Conservation (phyloP, 64 coral and sea anemone genomes). For the Hydrozoanthus tunicans region DNA sequence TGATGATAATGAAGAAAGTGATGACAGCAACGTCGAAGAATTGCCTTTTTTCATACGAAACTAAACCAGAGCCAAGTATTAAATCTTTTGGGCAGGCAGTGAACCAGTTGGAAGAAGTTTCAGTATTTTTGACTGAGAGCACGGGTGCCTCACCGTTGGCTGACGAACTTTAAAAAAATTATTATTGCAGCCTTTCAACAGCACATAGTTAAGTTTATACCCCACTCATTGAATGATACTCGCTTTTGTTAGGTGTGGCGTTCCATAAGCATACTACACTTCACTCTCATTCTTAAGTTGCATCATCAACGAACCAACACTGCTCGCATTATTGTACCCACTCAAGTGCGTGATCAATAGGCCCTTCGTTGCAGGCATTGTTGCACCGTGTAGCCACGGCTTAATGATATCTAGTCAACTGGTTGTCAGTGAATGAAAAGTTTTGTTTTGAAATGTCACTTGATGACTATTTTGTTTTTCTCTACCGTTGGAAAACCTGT, state of each 20-base stretch:
- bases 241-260: too few relatives aligned
- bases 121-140: slow-evolving; percentile 4
- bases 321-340: too few relatives aligned
- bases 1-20: neutral
- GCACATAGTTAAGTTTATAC: too few relatives aligned
- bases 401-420: neutral
- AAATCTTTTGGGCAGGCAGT: neutral
- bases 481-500: neutral
- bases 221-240: too few relatives aligned
- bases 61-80: slow-evolving; percentile 11
- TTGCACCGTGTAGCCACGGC: too few relatives aligned
- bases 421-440: slow-evolving; percentile 9
- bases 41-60: neutral
- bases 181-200: too few relatives aligned
- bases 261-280: too few relatives aligned
- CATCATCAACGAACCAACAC: too few relatives aligned
- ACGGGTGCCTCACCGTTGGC: neutral
- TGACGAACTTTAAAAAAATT: too few relatives aligned
- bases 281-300: too few relatives aligned
- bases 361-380: too few relatives aligned
- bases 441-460: neutral
- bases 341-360: too few relatives aligned
- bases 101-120: neutral
- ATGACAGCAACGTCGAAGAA: neutral
- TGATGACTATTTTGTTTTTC: neutral